phyloP scores from a whole-genome alignment of 2,113 vertebrate genomes.

The Dolichotis patagonum region DNA sequence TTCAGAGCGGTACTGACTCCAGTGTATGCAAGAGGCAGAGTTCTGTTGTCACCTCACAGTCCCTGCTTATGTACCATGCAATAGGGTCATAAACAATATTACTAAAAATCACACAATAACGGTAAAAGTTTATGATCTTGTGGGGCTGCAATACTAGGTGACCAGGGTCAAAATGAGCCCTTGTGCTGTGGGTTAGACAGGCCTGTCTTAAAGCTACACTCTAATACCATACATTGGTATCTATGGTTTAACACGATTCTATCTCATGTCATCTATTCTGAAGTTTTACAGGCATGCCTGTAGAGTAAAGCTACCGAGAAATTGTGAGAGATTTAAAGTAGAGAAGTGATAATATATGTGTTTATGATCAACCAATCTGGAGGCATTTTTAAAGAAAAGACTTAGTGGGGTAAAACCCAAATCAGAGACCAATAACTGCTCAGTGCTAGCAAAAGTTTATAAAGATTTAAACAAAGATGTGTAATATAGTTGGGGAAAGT shows the following conservation, averaged over 20 bases:
- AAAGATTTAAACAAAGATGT: not conserved
- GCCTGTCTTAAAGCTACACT: not conserved
- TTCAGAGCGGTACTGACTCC: not conserved
- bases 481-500: not conserved
- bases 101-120: no score
- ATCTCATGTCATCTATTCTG: not conserved
- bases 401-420: not conserved
- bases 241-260: not conserved
- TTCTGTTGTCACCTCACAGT: not conserved
- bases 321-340: slow-evolving; percentile 9
- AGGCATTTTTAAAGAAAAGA: not conserved
- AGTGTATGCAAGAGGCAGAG: not conserved
- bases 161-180: not conserved
- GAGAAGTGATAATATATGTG: not conserved
- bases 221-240: not conserved
- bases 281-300: not conserved
- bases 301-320: not conserved
- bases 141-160: not conserved
- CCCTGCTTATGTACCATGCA: not conserved
- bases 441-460: not conserved
- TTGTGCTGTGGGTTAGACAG: not conserved
- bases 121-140: not conserved
- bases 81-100: not conserved
- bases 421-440: not conserved
- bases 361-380: not conserved